Conservation (phyloP, 2,888 invertebrate genomes). For the Oligia latruncula region DNA sequence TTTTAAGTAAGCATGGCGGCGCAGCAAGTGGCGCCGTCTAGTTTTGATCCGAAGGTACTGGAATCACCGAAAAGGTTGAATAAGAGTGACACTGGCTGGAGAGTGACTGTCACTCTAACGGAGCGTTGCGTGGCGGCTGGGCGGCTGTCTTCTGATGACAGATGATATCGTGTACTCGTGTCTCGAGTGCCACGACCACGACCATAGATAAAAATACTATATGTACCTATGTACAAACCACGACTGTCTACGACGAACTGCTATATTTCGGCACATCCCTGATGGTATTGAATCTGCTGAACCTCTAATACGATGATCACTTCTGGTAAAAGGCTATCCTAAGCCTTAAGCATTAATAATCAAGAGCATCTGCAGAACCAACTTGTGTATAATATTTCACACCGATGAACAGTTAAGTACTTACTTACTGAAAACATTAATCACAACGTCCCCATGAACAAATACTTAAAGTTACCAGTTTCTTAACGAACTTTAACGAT, state of each 20-base stretch:
- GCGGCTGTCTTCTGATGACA: background rate
- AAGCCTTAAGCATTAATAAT: background rate
- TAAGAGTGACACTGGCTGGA: background rate
- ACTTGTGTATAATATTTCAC: background rate
- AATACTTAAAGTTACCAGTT: background rate
- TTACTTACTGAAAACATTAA: background rate
- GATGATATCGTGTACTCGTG: too few species aligned
- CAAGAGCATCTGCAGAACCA: background rate
- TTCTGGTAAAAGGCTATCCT: background rate
- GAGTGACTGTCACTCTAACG: background rate
- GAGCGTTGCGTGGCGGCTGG: background rate
- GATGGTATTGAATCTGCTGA: background rate
- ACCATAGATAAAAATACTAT: too few species aligned
- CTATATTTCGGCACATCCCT: background rate
- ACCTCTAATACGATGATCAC: background rate
- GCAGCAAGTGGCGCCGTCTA: background rate
- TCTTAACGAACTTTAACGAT: background rate
- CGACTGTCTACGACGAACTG: too few species aligned
- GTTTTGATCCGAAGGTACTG: background rate
- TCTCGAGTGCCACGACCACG: too few species aligned
- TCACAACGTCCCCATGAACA: background rate
- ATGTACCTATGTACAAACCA: too few species aligned
- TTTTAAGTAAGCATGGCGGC: background rate
- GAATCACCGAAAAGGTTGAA: background rate
- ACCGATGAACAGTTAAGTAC: background rate